phyloP scores from a whole-genome alignment of 2,113 vertebrate genomes.

The Lates calcarifer region DNA sequence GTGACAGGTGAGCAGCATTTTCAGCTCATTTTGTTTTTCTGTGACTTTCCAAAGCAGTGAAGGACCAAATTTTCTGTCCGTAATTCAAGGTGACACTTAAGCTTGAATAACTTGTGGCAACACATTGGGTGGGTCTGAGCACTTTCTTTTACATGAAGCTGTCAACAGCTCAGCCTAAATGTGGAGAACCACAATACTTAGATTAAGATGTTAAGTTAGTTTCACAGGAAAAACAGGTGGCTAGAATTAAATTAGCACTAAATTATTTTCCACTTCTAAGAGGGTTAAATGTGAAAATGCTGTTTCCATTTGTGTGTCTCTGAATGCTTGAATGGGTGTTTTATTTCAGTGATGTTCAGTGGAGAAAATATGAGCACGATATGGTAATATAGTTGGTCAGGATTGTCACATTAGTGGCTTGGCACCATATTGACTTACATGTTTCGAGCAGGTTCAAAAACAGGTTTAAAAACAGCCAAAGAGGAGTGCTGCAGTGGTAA shows the following conservation, averaged over 20 bases:
- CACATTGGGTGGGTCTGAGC: background rate
- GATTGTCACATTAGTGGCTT: constrained; percentile 28
- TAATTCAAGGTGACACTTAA: background rate
- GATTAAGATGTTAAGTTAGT: background rate
- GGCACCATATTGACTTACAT: constrained; percentile 19
- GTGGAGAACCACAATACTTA: background rate
- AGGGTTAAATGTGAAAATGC: background rate
- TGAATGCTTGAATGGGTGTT: background rate
- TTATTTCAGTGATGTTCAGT: constrained; percentile 22
- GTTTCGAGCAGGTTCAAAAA: constrained; percentile 3
- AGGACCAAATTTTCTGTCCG: background rate
- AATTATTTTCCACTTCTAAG: background rate
- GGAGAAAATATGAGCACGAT: background rate
- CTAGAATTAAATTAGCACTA: background rate
- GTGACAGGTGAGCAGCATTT: background rate
- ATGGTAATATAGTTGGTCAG: background rate
- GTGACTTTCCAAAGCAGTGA: too few relatives aligned
- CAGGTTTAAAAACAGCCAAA: constrained; percentile 10
- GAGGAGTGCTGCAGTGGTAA: constrained; percentile 1
- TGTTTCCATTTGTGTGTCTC: background rate
- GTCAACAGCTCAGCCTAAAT: constrained; percentile 8
- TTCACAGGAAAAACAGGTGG: background rate
- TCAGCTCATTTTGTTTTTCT: background rate
- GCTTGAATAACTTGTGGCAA: background rate
- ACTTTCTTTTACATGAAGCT: background rate